These are phyloP conservation scores for Centropyge bicolor DNA, from an alignment of 2,797 vertebrate genomes.

Conservation along the genomic window DNA sequence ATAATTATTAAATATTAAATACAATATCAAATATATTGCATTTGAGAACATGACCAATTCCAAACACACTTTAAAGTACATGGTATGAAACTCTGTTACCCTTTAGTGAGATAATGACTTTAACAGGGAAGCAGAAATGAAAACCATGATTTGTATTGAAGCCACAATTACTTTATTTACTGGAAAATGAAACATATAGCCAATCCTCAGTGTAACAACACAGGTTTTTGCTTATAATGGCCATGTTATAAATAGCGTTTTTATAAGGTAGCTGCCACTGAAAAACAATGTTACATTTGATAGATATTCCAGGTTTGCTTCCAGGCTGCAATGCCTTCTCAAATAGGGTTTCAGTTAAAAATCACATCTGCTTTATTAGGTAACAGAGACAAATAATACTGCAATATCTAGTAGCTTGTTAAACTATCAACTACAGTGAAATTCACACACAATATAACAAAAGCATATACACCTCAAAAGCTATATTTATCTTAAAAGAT, in stretches of 20 bases:
- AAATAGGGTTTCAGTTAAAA: constrained; percentile 9
- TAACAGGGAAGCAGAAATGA: constrained; percentile 60
- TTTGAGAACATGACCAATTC: background rate
- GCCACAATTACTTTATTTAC: constrained; percentile 69
- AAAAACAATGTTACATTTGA: constrained; percentile 45
- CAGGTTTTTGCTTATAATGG: constrained; percentile 44
- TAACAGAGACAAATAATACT: constrained; percentile 11
- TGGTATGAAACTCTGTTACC: constrained; percentile 5
- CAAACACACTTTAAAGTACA: constrained; percentile 5
- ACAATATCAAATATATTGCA: background rate
- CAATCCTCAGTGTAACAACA: constrained; percentile 53
- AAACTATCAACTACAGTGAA: constrained; percentile 1
- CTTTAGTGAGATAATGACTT: constrained; percentile 42
- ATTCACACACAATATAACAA: background rate
- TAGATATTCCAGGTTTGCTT: background rate
- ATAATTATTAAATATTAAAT: too few relatives aligned
- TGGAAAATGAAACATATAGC: constrained; percentile 58
- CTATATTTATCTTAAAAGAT: background rate
- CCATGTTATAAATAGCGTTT: constrained; percentile 41
- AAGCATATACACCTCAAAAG: constrained; percentile 2
- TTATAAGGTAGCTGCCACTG: constrained; percentile 58
- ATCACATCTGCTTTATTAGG: constrained; percentile 18
- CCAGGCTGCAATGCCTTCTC: background rate
- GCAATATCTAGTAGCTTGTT: background rate
- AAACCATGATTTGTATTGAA: constrained; percentile 48